These are phyloP conservation scores for Pseudonaja textilis DNA, from an alignment of 2,113 vertebrate genomes.

Conservation along the genomic window DNA sequence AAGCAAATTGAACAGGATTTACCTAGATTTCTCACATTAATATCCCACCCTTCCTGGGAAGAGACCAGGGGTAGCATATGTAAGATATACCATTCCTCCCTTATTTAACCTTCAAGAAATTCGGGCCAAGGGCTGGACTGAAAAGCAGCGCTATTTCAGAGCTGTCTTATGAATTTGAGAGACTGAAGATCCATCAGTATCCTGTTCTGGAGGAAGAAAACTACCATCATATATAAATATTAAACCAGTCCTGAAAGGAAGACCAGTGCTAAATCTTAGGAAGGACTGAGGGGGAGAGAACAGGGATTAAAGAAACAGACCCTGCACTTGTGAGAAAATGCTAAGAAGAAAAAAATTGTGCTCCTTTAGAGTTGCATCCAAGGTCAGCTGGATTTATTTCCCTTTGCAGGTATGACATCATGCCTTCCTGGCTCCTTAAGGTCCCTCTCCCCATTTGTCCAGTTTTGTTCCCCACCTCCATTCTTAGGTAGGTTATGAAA, in stretches of 20 bases:
- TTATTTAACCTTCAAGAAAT: background rate
- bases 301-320: background rate
- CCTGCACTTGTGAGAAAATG: no score
- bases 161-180: background rate
- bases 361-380: background rate
- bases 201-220: background rate
- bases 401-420: background rate
- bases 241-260: background rate
- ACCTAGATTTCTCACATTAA: background rate
- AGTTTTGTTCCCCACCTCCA: background rate
- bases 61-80: background rate
- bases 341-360: background rate
- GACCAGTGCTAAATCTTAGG: background rate
- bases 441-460: background rate
- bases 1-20: background rate
- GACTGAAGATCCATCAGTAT: background rate
- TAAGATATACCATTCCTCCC: background rate
- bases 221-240: background rate
- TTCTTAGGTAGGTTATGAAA: background rate
- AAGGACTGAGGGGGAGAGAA: background rate
- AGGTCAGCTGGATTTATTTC: background rate
- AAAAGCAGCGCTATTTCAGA: background rate
- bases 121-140: background rate
- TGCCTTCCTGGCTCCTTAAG: background rate
- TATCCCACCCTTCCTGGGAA: constrained; percentile 2